A percentile compares a stretch with the other conserved stretches of the same genome.
Evolutionary conservation across 1,140 invertebrate genomes (phyloP).

Genomic region (Holcopasites calliopsidis): DNA sequence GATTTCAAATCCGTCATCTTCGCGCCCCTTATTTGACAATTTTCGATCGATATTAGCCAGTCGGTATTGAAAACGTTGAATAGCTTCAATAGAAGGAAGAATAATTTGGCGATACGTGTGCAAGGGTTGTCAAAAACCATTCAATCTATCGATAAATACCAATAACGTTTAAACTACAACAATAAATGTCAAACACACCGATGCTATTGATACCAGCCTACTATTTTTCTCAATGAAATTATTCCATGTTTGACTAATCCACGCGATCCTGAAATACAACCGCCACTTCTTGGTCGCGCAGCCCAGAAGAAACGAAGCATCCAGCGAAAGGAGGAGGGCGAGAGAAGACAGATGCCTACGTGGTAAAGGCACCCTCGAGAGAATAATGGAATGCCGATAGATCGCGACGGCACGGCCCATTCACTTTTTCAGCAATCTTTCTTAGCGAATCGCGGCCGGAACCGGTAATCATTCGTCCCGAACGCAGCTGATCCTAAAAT

Average conservation of each 20-base stretch:
- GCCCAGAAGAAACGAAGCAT: neutral
- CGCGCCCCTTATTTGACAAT: neutral
- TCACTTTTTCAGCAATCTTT: conserved; percentile 51
- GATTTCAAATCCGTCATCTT: neutral
- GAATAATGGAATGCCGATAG: conserved; percentile 59
- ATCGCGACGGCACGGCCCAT: conserved; percentile 38
- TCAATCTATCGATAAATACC: neutral
- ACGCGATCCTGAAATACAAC: neutral
- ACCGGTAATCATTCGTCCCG: conserved; percentile 56
- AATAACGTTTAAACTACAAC: neutral
- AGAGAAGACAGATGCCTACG: conserved; percentile 46
- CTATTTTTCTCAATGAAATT: conserved; percentile 23
- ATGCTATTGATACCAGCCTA: too few species aligned
- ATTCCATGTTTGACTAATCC: conserved; percentile 29
- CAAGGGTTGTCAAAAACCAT: neutral
- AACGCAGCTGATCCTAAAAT: conserved; percentile 59
- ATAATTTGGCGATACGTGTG: neutral
- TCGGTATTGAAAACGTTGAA: neutral
- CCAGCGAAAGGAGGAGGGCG: too few species aligned
- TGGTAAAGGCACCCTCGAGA: conserved; percentile 37
- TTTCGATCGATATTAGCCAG: neutral
- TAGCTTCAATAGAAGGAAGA: neutral
- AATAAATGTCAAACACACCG: too few species aligned
- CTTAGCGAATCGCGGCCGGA: conserved; percentile 43
- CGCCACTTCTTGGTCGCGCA: conserved; percentile 41